phyloP scores from a whole-genome alignment of 2,797 vertebrate species.

The Myiotriccus ornatus region DNA sequence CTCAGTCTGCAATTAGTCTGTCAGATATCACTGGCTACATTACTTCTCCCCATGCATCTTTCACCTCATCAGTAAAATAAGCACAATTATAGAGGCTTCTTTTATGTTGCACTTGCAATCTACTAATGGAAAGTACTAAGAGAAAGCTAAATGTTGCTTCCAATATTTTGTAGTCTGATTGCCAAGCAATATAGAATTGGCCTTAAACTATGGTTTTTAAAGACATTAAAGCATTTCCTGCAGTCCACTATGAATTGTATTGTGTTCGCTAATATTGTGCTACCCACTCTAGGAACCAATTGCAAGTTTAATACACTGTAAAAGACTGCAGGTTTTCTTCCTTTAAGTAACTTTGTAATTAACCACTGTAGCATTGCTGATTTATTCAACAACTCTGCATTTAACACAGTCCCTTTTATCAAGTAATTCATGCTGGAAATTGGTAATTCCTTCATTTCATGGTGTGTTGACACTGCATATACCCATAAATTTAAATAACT shows the following conservation, averaged over 20 bases:
- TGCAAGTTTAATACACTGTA: background rate
- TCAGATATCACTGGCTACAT: background rate
- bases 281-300: background rate
- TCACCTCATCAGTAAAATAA: conserved; percentile 22
- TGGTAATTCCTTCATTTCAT: conserved; percentile 48
- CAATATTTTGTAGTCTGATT: background rate
- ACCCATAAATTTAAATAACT: conserved; percentile 29
- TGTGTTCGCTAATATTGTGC: background rate
- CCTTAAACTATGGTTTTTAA: background rate
- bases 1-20: background rate
- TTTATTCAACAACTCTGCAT: conserved; percentile 27
- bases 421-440: conserved; percentile 46
- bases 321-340: conserved; percentile 24
- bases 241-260: background rate
- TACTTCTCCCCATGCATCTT: background rate
- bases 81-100: background rate
- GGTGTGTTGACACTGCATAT: conserved; percentile 1
- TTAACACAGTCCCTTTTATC: conserved; percentile 11
- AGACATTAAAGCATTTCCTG: background rate
- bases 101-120: background rate
- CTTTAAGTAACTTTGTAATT: conserved; percentile 54
- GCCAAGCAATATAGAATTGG: background rate
- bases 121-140: background rate
- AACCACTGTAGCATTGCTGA: conserved; percentile 22
- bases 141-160: background rate